Evolutionary conservation across 1,140 invertebrate species (phyloP).

Genomic region (Brachionus rotundiformis): DNA sequence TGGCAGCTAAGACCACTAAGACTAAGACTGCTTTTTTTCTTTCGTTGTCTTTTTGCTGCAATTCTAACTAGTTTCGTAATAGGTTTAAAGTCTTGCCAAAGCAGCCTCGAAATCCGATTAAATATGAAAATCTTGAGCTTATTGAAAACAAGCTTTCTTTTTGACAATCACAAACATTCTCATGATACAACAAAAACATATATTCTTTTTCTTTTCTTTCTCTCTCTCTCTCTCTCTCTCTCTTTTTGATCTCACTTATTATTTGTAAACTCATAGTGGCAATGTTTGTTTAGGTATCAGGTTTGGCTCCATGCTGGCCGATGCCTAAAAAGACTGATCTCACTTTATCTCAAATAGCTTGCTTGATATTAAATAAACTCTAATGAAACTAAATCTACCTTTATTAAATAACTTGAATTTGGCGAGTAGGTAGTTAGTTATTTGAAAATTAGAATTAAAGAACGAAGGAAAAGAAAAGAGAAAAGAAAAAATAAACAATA

Average conservation of each 20-base stretch:
- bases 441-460: too few relatives aligned
- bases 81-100: constrained; percentile 27
- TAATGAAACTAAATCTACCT: neutral
- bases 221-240: neutral
- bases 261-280: constrained; percentile 7
- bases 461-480: neutral
- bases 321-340: neutral
- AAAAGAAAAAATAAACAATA: neutral
- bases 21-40: too few relatives aligned
- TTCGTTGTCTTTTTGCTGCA: neutral
- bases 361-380: constrained; percentile 22
- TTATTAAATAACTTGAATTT: neutral
- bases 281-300: constrained; percentile 47
- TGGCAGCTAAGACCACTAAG: neutral
- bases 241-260: constrained; percentile 10
- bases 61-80: neutral
- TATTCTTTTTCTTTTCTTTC: neutral
- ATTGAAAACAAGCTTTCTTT: neutral
- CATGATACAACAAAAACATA: neutral
- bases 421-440: neutral
- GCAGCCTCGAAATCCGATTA: neutral
- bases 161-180: constrained; percentile 44
- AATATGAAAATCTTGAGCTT: neutral
- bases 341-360: neutral
- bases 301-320: constrained; percentile 6